Conservation (phyloP, 2,797 vertebrate species). For the Erithacus rubecula region DNA sequence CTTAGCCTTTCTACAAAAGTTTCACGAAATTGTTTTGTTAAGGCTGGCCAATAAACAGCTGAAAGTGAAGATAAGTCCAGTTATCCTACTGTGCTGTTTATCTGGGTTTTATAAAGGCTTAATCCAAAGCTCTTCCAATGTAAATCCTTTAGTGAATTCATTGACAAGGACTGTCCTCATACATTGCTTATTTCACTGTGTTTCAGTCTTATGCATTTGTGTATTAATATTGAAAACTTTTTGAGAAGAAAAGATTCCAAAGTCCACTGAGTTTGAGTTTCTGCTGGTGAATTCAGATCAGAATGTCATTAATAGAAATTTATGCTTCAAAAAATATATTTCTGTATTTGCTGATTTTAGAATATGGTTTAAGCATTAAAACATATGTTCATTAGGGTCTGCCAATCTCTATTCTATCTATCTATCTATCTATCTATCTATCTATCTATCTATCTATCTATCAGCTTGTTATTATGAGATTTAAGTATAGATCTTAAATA, state of each 20-base stretch:
- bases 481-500: neutral
- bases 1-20: neutral
- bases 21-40: neutral
- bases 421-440: no score
- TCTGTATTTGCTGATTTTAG: neutral
- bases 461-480: neutral
- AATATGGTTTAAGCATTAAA: neutral
- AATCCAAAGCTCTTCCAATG: neutral
- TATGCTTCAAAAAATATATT: rapidly evolving
- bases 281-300: neutral
- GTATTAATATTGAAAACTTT: neutral
- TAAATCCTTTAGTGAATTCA: neutral
- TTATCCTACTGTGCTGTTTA: neutral
- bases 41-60: neutral
- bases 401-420: neutral
- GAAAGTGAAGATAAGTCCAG: neutral
- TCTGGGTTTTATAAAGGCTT: neutral
- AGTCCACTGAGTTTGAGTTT: neutral
- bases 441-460: neutral
- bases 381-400: neutral
- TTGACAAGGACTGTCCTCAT: neutral
- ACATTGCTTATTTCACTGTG: neutral
- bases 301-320: neutral
- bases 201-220: neutral
- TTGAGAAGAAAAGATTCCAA: neutral